Conservation (phyloP, 2,888 invertebrate genomes). For the Melanargia galathea region DNA sequence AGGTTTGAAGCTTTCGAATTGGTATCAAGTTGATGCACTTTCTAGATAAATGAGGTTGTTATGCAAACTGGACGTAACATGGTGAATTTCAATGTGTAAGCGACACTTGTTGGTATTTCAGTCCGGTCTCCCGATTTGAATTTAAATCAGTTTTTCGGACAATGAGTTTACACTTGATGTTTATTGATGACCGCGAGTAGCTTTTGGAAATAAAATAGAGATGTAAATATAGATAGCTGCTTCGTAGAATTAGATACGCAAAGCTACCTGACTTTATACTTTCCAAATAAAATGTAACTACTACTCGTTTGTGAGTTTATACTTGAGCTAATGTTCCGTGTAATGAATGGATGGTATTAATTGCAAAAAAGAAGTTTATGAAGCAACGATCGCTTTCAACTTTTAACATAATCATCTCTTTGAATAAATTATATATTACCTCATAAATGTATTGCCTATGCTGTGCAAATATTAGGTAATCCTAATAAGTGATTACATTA, state of each 20-base stretch:
- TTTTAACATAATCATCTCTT: neutral
- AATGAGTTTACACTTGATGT: constrained; percentile 43
- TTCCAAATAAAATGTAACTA: neutral
- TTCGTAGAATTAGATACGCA: constrained; percentile 23
- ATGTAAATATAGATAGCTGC: constrained; percentile 8
- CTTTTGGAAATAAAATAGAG: constrained; percentile 34
- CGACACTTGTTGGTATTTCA: constrained; percentile 55
- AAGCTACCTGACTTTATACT: neutral
- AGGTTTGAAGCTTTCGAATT: constrained; percentile 74
- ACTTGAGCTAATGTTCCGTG: neutral
- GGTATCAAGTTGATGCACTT: constrained; percentile 71
- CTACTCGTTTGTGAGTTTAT: neutral
- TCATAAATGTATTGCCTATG: neutral
- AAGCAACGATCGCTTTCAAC: too few relatives aligned
- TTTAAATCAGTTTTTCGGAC: constrained; percentile 61
- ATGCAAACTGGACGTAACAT: constrained; percentile 76
- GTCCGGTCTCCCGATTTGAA: constrained; percentile 51
- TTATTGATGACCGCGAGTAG: constrained; percentile 42
- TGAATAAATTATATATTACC: neutral
- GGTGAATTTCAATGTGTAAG: constrained; percentile 74
- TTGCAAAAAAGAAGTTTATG: neutral
- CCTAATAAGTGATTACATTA: neutral
- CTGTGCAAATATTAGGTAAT: neutral
- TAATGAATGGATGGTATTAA: neutral
- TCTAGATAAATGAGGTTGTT: constrained; percentile 74